A percentile compares a stretch with the other conserved stretches of the same genome.
These are phyloP conservation scores for Pecten maximus DNA, from an alignment of 2,888 invertebrate genomes.

Conservation along the genomic window DNA sequence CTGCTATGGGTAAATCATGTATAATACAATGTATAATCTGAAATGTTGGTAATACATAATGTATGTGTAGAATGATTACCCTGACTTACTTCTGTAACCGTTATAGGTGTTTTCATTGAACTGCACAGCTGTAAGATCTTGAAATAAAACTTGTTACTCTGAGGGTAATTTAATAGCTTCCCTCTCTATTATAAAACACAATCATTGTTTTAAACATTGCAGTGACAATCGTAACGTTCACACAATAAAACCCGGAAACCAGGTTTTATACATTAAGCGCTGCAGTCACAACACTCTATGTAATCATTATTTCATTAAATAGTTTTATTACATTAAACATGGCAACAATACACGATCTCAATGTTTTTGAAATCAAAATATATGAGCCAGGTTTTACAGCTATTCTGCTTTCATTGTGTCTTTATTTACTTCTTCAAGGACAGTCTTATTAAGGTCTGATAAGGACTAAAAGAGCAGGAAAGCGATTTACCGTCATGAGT, in stretches of 20 bases:
- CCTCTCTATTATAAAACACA: too few species aligned
- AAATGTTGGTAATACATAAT: too few species aligned
- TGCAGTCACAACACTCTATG: neutral
- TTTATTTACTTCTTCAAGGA: neutral
- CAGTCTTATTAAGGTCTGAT: neutral
- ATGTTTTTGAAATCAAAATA: neutral
- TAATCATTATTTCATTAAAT: neutral
- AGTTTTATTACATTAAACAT: neutral
- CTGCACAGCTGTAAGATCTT: too few species aligned
- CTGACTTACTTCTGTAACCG: too few species aligned
- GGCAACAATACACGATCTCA: neutral
- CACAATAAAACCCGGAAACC: neutral
- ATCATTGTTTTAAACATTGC: neutral
- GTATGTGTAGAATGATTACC: too few species aligned
- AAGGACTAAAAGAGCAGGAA: neutral
- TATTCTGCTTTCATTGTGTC: neutral
- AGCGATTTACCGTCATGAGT: neutral
- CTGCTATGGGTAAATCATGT: too few species aligned
- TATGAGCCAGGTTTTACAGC: neutral
- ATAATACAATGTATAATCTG: too few species aligned
- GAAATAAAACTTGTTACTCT: too few species aligned
- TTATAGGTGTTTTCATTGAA: too few species aligned
- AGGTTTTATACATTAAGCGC: neutral
- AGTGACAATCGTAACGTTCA: neutral
- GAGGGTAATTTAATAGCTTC: too few species aligned